phyloP scores from a whole-genome alignment of 2,888 invertebrate species.

The Eristalinus sepulchralis region DNA sequence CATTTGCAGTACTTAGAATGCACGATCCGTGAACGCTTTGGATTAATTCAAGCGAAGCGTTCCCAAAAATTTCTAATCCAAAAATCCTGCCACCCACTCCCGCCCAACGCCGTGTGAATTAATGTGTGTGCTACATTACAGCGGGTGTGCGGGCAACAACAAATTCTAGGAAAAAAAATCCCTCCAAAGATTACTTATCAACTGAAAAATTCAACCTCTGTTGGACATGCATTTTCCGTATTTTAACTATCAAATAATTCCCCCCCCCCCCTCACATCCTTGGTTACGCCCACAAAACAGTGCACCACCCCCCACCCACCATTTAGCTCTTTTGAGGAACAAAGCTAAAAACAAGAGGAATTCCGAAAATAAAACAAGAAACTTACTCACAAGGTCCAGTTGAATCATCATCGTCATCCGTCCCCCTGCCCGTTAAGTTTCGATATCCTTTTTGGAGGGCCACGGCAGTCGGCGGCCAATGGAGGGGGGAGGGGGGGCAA shows the following conservation, averaged over 20 bases:
- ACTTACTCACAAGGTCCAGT: slow-evolving; percentile 63
- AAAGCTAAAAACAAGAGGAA: slow-evolving; percentile 34
- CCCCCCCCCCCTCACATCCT: slow-evolving; percentile 12
- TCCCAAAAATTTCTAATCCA: slow-evolving; percentile 58
- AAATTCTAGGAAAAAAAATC: slow-evolving; percentile 22
- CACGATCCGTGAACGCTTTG: slow-evolving; percentile 61
- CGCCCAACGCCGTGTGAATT: slow-evolving; percentile 35
- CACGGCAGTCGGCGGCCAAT: slow-evolving; percentile 30
- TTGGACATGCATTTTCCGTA: slow-evolving; percentile 60
- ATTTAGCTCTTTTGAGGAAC: slow-evolving; percentile 7
- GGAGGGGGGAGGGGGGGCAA: slow-evolving; percentile 50
- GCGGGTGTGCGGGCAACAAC: slow-evolving; percentile 1
- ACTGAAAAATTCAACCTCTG: slow-evolving; percentile 50
- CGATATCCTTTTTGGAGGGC: slow-evolving; percentile 49
- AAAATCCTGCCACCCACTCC: background rate
- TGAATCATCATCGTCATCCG: slow-evolving; percentile 31
- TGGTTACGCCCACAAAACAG: background rate
- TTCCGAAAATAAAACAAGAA: slow-evolving; percentile 49
- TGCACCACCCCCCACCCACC: background rate
- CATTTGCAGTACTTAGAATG: slow-evolving; percentile 36
- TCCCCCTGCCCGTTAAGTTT: background rate
- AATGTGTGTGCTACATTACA: slow-evolving; percentile 33
- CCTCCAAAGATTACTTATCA: slow-evolving; percentile 64
- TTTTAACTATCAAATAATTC: slow-evolving; percentile 68
- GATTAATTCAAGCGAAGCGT: slow-evolving; percentile 62